These are phyloP conservation scores for Haliclystus octoradiatus DNA, from an alignment of 30 jellyfish, hydroid and myxozoan species.

Conservation along the genomic window DNA sequence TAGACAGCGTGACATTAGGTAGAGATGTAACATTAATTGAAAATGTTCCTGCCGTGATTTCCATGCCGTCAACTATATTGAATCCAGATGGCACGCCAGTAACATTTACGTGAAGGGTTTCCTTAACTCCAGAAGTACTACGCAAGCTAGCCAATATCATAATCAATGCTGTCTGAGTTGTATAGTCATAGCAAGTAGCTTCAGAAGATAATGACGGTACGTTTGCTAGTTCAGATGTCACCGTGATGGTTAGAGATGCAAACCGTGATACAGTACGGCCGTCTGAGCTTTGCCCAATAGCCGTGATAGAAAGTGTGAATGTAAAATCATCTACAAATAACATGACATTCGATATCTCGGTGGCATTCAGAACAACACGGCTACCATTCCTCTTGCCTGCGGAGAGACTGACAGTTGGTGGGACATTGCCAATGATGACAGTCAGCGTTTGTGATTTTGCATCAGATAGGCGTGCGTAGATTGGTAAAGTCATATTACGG, in stretches of 20 bases:
- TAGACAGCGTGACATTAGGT: not conserved
- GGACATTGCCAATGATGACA: not conserved
- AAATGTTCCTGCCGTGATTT: not conserved
- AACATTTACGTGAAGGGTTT: not conserved
- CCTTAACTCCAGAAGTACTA: not conserved
- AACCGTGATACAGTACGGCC: not conserved
- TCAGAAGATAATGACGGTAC: not conserved
- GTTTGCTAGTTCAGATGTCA: not conserved
- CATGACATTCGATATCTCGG: not conserved
- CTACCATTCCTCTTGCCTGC: not conserved
- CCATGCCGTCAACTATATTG: not conserved
- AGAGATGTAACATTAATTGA: not conserved
- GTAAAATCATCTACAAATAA: not conserved
- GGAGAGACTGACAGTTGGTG: not conserved
- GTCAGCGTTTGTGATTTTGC: not conserved
- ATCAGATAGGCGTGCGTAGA: constrained; percentile 1
- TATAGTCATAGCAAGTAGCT: not conserved
- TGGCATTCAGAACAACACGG: not conserved
- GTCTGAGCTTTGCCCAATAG: not conserved
- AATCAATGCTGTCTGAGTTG: not conserved
- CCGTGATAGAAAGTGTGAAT: not conserved
- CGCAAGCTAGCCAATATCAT: not conserved
- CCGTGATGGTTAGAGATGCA: not conserved
- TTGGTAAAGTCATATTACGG: not conserved
- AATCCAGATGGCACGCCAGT: not conserved